phyloP scores from a whole-genome alignment of 2,797 vertebrate genomes.

The Adelosebastes latens region DNA sequence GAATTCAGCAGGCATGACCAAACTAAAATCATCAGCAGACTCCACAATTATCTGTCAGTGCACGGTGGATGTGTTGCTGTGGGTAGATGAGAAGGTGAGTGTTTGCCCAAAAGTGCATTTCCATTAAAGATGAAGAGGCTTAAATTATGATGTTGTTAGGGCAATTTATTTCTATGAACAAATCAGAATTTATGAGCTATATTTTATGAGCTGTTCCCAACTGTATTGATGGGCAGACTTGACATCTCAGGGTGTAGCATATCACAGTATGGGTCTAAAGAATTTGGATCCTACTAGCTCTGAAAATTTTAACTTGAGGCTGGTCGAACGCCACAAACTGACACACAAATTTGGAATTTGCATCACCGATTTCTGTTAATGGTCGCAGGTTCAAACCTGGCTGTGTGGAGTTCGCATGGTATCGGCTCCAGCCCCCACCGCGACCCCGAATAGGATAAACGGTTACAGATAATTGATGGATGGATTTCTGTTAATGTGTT shows the following conservation, averaged over 20 bases:
- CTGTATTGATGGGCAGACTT: neutral
- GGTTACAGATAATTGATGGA: too few species aligned
- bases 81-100: neutral
- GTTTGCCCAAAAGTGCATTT: slow-evolving; percentile 15
- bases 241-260: neutral
- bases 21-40: slow-evolving; percentile 40
- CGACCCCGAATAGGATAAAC: too few species aligned
- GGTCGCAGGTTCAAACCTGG: fast-evolving
- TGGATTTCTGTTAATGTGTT: neutral
- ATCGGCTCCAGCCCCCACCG: too few species aligned
- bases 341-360: neutral
- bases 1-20: slow-evolving; percentile 42
- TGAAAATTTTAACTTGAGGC: neutral
- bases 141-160: neutral
- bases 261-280: neutral
- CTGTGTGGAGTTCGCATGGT: too few species aligned
- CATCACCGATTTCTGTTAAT: neutral
- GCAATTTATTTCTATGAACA: neutral
- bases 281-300: neutral
- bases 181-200: neutral
- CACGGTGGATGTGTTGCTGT: neutral
- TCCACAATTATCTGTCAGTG: slow-evolving; percentile 8
- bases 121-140: slow-evolving; percentile 18
- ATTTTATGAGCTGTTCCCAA: neutral
- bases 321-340: neutral